phyloP scores from a whole-genome alignment of 2,888 invertebrate species.

The Dolomedes plantarius region DNA sequence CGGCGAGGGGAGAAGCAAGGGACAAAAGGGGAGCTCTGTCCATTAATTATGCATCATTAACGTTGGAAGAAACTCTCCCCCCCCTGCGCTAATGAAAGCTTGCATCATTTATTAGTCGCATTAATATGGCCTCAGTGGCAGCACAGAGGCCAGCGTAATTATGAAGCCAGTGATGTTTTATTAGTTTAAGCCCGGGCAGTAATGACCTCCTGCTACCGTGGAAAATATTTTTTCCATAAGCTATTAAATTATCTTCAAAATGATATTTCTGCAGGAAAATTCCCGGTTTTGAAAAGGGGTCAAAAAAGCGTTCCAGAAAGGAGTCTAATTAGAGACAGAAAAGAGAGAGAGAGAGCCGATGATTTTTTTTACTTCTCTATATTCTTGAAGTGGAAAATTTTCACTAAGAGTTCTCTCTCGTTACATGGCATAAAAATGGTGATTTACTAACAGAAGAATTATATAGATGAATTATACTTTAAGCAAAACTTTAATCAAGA shows the following conservation, averaged over 20 bases:
- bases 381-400: no score
- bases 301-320: not conserved
- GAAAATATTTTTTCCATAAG: not conserved
- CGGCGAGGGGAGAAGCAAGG: constrained; percentile 10
- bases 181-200: constrained; percentile 51
- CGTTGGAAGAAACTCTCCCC: constrained; percentile 54
- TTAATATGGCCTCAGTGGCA: constrained; percentile 57
- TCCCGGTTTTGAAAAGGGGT: not conserved
- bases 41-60: constrained; percentile 71
- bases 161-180: constrained; percentile 62
- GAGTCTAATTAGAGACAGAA: constrained; percentile 23
- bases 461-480: no score
- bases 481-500: no score
- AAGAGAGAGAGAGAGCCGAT: not conserved
- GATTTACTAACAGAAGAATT: no score
- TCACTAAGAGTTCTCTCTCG: not conserved
- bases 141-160: constrained; percentile 59
- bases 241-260: constrained; percentile 59
- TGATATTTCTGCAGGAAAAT: constrained; percentile 29
- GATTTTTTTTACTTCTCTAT: not conserved
- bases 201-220: constrained; percentile 38
- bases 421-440: no score
- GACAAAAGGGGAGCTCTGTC: constrained; percentile 46
- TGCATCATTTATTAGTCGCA: constrained; percentile 70
- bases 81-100: constrained; percentile 56